These are phyloP conservation scores for Drepanosiphum platanoidis DNA, from an alignment of 2,888 invertebrate genomes.

Conservation along the genomic window DNA sequence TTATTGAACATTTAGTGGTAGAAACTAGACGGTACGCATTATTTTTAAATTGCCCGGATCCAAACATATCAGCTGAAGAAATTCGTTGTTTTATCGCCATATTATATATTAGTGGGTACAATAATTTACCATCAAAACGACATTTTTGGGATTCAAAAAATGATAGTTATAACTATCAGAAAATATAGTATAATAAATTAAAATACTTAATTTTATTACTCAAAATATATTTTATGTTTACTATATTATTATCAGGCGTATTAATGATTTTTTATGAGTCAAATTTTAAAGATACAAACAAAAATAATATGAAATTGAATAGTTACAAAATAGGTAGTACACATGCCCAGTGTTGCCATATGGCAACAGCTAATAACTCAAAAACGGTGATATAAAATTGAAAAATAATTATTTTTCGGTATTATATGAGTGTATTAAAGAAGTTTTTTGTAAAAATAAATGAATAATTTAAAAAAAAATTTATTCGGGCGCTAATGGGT, in stretches of 20 bases:
- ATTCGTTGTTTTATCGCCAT: constrained; percentile 41
- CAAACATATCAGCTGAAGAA: constrained; percentile 25
- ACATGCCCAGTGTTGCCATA: constrained; percentile 1
- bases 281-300: neutral
- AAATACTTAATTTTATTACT: neutral
- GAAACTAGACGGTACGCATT: constrained; percentile 30
- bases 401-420: no score
- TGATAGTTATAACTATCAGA: no score
- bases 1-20: constrained; percentile 24
- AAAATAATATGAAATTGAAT: neutral
- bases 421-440: no score
- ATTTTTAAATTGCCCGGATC: constrained; percentile 28
- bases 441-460: no score
- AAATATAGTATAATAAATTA: no score
- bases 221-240: neutral
- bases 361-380: neutral
- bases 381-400: neutral
- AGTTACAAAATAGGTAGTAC: neutral
- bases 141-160: no score
- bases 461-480: no score
- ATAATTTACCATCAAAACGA: neutral
- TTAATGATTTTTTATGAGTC: neutral
- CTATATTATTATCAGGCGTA: neutral
- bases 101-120: constrained; percentile 23
- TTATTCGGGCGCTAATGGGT: no score